A percentile compares a stretch with the other conserved stretches of the same genome.
Evolutionary conservation across 2,888 invertebrate genomes (phyloP).

Genomic region (Yponomeuta malinellus): DNA sequence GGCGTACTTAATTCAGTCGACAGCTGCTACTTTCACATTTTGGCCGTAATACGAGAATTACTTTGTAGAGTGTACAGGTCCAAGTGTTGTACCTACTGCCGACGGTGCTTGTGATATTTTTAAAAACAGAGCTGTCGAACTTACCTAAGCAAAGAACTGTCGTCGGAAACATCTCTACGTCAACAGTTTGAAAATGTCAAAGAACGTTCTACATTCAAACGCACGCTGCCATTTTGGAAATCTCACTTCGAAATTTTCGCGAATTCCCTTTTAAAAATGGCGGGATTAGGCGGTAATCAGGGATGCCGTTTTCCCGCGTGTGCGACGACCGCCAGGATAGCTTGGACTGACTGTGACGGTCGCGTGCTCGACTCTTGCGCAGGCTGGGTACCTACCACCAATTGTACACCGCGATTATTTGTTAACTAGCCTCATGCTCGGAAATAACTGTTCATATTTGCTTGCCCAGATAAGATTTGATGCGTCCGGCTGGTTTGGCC

Average conservation of each 20-base stretch:
- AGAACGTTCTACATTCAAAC: neutral
- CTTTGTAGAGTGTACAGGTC: no score
- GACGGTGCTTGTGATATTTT: neutral
- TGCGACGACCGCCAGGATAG: conserved; percentile 57
- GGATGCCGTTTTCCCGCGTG: conserved; percentile 34
- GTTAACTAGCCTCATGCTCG: conserved; percentile 71
- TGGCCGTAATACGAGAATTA: no score
- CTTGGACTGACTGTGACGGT: conserved; percentile 55
- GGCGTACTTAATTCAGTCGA: no score
- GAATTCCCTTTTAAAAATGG: neutral
- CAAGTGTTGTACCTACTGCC: no score
- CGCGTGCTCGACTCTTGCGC: conserved; percentile 44
- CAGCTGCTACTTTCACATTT: no score
- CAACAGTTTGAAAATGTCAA: neutral
- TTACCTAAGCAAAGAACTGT: neutral
- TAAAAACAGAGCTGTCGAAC: neutral
- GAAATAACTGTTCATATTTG: conserved; percentile 68
- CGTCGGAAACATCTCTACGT: neutral
- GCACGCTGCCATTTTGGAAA: neutral
- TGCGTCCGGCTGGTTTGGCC: conserved; percentile 32
- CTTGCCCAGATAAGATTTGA: conserved; percentile 63
- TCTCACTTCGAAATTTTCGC: neutral
- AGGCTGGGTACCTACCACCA: conserved; percentile 57
- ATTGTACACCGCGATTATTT: conserved; percentile 70
- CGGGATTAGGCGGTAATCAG: neutral